Percentiles rank a stretch among this genome's conserved stretches.
phyloP scores from a whole-genome alignment of 2,113 vertebrate species.

The Melanerpes aurifrons region DNA sequence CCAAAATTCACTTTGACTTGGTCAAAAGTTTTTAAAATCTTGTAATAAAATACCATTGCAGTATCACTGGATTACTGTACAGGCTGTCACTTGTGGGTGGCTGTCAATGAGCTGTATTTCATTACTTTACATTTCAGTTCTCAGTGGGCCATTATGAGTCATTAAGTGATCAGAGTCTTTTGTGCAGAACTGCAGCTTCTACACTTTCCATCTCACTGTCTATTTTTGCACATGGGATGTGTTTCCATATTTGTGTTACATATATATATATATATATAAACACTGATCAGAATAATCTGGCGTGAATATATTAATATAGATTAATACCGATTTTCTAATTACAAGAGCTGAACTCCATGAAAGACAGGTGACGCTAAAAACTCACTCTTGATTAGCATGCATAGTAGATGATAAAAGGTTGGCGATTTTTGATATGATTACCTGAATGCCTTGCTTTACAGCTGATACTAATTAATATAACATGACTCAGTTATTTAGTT shows the following conservation, averaged over 20 bases:
- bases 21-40: neutral
- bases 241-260: slow-evolving; percentile 31
- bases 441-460: neutral
- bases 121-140: slow-evolving; percentile 50
- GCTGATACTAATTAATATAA: slow-evolving; percentile 3
- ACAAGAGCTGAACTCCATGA: neutral
- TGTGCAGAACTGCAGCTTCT: slow-evolving; percentile 58
- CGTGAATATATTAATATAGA: slow-evolving; percentile 57
- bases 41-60: neutral
- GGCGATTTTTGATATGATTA: neutral
- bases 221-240: slow-evolving; percentile 55
- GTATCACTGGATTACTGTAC: neutral
- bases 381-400: neutral
- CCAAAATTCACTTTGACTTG: neutral
- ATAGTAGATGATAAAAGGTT: neutral
- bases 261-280: slow-evolving; percentile 7
- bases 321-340: slow-evolving; percentile 38
- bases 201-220: slow-evolving; percentile 55
- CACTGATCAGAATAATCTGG: slow-evolving; percentile 28
- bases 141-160: slow-evolving; percentile 69
- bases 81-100: slow-evolving; percentile 38
- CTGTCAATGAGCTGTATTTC: slow-evolving; percentile 58
- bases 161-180: slow-evolving; percentile 73
- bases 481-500: neutral
- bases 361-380: slow-evolving; percentile 21